Evolutionary conservation across 1,140 invertebrate genomes (phyloP).

Genomic region (Drosophila oshimai): DNA sequence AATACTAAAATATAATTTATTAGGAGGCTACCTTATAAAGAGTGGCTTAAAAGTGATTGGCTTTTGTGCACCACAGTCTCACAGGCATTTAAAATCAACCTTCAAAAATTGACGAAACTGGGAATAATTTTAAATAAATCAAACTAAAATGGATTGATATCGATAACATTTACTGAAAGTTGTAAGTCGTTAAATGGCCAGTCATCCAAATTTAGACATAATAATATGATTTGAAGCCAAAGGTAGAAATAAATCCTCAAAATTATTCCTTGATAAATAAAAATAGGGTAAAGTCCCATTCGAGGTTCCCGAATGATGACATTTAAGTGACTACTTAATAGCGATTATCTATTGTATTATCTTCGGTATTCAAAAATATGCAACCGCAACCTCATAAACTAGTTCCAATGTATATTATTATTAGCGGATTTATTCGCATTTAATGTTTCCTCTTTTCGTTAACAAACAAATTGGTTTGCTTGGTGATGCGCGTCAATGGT

Average conservation of each 20-base stretch:
- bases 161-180: background rate
- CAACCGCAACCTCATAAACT: conserved; percentile 28
- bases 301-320: background rate
- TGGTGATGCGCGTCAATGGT: conserved; percentile 11
- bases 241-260: background rate
- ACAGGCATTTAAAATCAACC: conserved; percentile 16
- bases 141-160: background rate
- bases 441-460: background rate
- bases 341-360: conserved; percentile 24
- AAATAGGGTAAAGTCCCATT: conserved; percentile 2
- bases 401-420: conserved; percentile 28
- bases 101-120: background rate
- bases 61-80: background rate
- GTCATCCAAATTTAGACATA: background rate
- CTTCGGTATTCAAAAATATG: conserved; percentile 12
- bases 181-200: background rate
- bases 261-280: background rate
- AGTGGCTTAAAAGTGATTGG: background rate
- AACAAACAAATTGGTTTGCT: conserved; percentile 29
- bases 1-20: too few species aligned
- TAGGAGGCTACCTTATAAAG: conserved; percentile 4
- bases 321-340: conserved; percentile 29
- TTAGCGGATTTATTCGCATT: background rate
- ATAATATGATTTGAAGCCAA: background rate
- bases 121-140: conserved; percentile 16